Conservation (phyloP, 2,888 invertebrate genomes). For the Temnothorax ravouxi region DNA sequence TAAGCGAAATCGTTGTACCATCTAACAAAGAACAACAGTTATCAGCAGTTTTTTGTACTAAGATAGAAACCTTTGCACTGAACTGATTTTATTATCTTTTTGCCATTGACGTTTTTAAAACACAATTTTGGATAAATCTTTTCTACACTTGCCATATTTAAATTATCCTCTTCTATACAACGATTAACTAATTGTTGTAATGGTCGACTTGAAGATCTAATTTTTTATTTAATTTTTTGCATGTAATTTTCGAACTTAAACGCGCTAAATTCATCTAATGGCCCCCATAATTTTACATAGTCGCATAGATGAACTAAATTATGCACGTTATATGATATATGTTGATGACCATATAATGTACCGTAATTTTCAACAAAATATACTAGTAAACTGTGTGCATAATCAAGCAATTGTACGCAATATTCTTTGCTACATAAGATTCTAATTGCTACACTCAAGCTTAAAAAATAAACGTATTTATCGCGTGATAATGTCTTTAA, state of each 20-base stretch:
- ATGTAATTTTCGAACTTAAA: constrained; percentile 54
- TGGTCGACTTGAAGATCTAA: constrained; percentile 25
- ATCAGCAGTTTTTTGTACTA: constrained; percentile 27
- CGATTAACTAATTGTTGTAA: constrained; percentile 29
- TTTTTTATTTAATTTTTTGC: constrained; percentile 36
- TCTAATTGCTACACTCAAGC: constrained; percentile 67
- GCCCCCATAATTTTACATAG: constrained; percentile 57
- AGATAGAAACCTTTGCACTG: constrained; percentile 29
- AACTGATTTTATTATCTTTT: constrained; percentile 32
- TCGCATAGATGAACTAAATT: constrained; percentile 67
- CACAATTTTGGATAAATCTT: constrained; percentile 26
- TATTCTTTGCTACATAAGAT: constrained; percentile 62
- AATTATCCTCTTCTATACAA: constrained; percentile 26
- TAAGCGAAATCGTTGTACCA: constrained; percentile 17
- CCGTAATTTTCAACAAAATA: constrained; percentile 66
- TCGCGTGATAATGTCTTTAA: constrained; percentile 51
- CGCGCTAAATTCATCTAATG: constrained; percentile 71
- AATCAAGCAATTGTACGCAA: constrained; percentile 32
- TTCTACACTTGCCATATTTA: constrained; percentile 8
- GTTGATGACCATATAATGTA: constrained; percentile 49
- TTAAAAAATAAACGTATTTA: constrained; percentile 68
- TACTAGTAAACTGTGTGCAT: constrained; percentile 63
- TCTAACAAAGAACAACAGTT: constrained; percentile 39
- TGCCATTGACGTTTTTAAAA: neutral
- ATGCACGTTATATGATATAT: constrained; percentile 65